Evolutionary conservation across 2,113 vertebrate species (phyloP).

Genomic region (Cebidichthys violaceus): DNA sequence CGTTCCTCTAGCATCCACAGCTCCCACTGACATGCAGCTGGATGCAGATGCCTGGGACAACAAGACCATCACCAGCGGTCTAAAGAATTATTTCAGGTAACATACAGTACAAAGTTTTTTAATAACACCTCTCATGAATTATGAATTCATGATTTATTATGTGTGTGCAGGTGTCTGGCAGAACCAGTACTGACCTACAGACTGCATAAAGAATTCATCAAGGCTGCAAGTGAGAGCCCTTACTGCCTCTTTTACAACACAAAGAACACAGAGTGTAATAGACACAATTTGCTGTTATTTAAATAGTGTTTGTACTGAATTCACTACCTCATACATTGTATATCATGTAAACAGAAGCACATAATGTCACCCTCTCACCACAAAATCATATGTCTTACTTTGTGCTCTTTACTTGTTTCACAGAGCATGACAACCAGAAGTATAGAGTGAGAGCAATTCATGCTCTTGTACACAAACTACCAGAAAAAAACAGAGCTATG

Average conservation of each 20-base stretch:
- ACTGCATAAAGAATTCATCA: slow-evolving; percentile 97
- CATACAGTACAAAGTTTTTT: neutral
- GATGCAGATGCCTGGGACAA: slow-evolving; percentile 97
- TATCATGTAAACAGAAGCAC: neutral
- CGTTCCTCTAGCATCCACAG: slow-evolving; percentile 87
- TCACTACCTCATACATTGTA: neutral
- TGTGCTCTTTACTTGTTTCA: slow-evolving; percentile 39
- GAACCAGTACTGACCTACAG: slow-evolving; percentile 97
- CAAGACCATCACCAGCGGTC: slow-evolving; percentile 97
- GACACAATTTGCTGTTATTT: neutral
- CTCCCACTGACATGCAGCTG: slow-evolving; percentile 92
- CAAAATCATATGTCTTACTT: neutral
- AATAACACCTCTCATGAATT: neutral
- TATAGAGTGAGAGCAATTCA: slow-evolving; percentile 96
- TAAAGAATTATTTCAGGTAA: slow-evolving; percentile 99
- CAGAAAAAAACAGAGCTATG: slow-evolving; percentile 96
- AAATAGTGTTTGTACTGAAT: neutral
- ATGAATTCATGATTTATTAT: slow-evolving; percentile 15
- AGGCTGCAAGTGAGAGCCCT: slow-evolving; percentile 94
- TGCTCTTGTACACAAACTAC: slow-evolving; percentile 93
- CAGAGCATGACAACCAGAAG: slow-evolving; percentile 96
- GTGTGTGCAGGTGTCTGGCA: slow-evolving; percentile 89
- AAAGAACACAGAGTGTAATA: neutral
- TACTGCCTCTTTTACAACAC: neutral
- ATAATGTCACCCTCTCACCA: neutral